Evolutionary conservation across 2,888 invertebrate species (phyloP), one percentile per base, ranked within the genome.

Genomic region (Heliconius ethilla): DNA sequence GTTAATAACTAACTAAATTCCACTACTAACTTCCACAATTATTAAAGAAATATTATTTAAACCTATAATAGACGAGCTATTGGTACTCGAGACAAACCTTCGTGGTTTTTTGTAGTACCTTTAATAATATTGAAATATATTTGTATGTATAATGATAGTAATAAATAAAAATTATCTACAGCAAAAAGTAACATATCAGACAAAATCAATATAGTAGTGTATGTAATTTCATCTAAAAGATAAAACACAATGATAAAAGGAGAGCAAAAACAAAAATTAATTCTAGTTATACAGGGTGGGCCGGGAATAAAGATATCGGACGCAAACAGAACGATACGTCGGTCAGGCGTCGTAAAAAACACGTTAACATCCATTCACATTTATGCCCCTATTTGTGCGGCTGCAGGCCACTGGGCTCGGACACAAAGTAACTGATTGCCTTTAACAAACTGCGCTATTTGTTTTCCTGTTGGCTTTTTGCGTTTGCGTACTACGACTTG

Each of bases 331-430:
- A 91, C 92, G 92, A 92, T 92, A 92, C 90, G 92, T 91, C 91
- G 92, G 90, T 89, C 91, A 87, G 86, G 87, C 86, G 86, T 92
- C 93, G 93, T 94, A 94, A 94, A 94, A 94, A 94, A 93, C 94
- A 92, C 94, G 94, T 94, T 94, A 94, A 93, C 94, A 94, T 94
- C 93, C 92, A 94, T 94, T 93, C 92, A 92, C 90, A 90, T 94
- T 93, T 92, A 90, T 91, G 88, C 92, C 93, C 92, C 91, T 92
- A 91, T 92, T 93, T 91, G 90, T 86, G 87, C 85, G 85, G 85
- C 80, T 81, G 84, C 87, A 87, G 89, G 87, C 91, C 93, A 90
- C 90, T 88, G 91, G 87, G 84, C 90, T 89, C 86, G 85, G 83
- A 81, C 83, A 91, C 91, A 91, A 90, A 91, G 91, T 92, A 90